A percentile compares a stretch with the other conserved stretches of the same genome.
Evolutionary conservation across 2,797 vertebrate genomes (phyloP).

Genomic region (Aplochiton taeniatus): DNA sequence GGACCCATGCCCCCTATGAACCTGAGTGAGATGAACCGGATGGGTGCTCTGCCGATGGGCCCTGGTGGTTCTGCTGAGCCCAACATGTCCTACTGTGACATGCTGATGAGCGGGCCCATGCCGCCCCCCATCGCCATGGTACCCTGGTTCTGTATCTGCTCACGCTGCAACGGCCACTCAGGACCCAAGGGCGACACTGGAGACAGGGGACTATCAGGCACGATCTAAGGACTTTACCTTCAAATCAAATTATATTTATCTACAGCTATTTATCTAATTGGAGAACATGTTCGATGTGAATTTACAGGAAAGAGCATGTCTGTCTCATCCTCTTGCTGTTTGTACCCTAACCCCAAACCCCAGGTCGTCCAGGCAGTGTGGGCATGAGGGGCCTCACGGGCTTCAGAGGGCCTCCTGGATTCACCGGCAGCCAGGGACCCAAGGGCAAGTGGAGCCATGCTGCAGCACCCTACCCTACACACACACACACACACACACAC

Average conservation of each 20-base stretch:
- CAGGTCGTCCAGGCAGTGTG: constrained; percentile 65
- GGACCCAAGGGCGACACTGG: constrained; percentile 71
- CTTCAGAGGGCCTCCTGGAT: constrained; percentile 59
- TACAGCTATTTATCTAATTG: background rate
- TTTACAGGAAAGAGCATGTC: too few species aligned
- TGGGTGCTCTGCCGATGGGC: background rate
- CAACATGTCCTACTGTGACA: constrained; percentile 55
- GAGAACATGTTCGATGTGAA: background rate
- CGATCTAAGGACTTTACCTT: background rate
- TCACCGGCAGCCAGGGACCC: constrained; percentile 56
- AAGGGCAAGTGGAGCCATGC: constrained; percentile 63
- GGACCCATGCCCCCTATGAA: background rate
- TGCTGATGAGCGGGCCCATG: constrained; percentile 53
- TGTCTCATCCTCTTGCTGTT: background rate
- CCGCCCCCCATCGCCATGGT: constrained; percentile 54
- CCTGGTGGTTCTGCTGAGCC: background rate
- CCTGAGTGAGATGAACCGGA: constrained; percentile 10
- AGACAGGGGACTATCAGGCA: constrained; percentile 67
- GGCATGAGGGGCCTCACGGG: constrained; percentile 67
- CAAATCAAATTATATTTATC: background rate
- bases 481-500: too few species aligned
- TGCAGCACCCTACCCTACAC: background rate
- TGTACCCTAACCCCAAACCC: constrained; percentile 11
- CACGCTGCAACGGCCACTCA: constrained; percentile 54
- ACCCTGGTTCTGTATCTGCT: constrained; percentile 71